phyloP scores from a whole-genome alignment of 2,888 invertebrate genomes.

The Camptogramma bilineatum region DNA sequence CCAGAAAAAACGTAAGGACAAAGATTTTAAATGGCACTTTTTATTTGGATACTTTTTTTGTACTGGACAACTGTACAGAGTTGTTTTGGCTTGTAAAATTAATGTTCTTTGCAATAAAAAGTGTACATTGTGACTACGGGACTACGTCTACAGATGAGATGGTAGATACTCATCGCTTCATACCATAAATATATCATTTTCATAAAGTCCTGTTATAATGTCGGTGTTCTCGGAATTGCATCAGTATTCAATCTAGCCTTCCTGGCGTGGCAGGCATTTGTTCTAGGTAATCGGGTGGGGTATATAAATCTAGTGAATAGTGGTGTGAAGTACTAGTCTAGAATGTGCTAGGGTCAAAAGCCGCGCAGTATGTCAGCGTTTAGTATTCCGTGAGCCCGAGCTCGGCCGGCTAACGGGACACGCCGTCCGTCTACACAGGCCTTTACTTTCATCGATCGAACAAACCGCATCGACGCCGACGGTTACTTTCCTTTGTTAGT shows the following conservation, averaged over 20 bases:
- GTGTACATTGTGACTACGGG: slow-evolving; percentile 19
- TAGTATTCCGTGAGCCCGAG: slow-evolving; percentile 82
- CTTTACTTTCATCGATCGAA: slow-evolving; percentile 85
- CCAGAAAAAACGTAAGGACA: slow-evolving; percentile 45
- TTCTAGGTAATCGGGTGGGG: slow-evolving; percentile 47
- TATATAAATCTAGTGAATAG: slow-evolving; percentile 65
- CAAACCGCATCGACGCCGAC: slow-evolving; percentile 70
- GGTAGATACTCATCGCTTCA: slow-evolving; percentile 19
- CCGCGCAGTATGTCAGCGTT: slow-evolving; percentile 85
- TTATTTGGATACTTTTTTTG: slow-evolving; percentile 37
- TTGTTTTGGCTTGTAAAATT: slow-evolving; percentile 37
- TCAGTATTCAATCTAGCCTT: slow-evolving; percentile 33
- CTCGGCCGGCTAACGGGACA: slow-evolving; percentile 81
- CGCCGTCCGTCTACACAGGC: slow-evolving; percentile 74
- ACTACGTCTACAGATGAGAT: slow-evolving; percentile 18
- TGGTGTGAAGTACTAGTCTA: slow-evolving; percentile 80
- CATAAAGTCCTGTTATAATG: slow-evolving; percentile 30
- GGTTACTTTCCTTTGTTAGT: slow-evolving; percentile 85
- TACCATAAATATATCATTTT: slow-evolving; percentile 23
- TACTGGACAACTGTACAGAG: slow-evolving; percentile 27
- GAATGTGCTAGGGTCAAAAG: slow-evolving; percentile 85
- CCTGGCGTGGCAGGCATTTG: slow-evolving; percentile 35
- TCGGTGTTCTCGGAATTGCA: slow-evolving; percentile 33
- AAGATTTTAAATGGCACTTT: slow-evolving; percentile 40
- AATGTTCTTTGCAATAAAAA: slow-evolving; percentile 25